Evolutionary conservation across 1,140 invertebrate species (phyloP).

Genomic region (Amyelois transitella): DNA sequence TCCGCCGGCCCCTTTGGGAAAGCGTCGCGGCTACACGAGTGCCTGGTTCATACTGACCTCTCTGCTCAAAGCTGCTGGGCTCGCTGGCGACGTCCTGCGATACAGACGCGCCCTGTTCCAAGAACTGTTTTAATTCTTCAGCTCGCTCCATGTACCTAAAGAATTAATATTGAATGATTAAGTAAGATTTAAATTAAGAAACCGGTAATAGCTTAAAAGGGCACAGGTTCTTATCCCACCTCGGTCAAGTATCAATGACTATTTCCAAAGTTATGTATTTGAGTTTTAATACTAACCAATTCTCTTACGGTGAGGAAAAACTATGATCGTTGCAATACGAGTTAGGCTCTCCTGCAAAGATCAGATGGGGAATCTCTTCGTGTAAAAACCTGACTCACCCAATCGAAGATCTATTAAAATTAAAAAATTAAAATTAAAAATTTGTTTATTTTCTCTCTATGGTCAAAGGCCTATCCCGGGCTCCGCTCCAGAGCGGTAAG

Average conservation of each 20-base stretch:
- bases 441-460: no score
- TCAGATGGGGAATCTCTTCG: background rate
- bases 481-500: no score
- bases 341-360: no score
- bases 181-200: background rate
- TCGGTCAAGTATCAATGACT: no score
- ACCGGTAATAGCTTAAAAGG: background rate
- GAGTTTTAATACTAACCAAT: no score
- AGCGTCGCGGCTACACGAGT: no score
- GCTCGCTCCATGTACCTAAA: slow-evolving; percentile 53
- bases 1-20: background rate
- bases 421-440: no score
- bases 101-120: slow-evolving; percentile 13
- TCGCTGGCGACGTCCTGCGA: background rate
- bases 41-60: background rate
- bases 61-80: background rate
- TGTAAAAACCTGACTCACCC: background rate
- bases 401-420: no score
- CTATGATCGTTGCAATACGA: no score
- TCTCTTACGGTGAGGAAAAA: no score
- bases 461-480: no score
- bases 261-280: no score
- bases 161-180: background rate
- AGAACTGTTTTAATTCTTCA: slow-evolving; percentile 36
- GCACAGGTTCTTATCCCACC: background rate